These are phyloP conservation scores for Galerucella pusilla DNA, from an alignment of 2,888 invertebrate species.

Conservation along the genomic window DNA sequence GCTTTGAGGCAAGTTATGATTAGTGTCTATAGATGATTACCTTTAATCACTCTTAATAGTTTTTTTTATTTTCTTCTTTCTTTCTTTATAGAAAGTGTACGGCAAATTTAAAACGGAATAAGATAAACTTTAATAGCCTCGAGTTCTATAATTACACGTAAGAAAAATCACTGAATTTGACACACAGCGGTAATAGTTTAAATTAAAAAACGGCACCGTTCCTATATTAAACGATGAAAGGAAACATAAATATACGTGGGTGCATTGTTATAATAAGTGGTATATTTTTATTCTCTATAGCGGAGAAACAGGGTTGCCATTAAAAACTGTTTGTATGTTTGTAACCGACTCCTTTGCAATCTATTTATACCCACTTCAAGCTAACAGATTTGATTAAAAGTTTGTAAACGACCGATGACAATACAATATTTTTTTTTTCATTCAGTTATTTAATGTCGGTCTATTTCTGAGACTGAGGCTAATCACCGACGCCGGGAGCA, in stretches of 20 bases:
- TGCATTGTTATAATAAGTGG: not conserved
- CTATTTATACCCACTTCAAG: too few species aligned
- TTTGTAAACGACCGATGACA: too few species aligned
- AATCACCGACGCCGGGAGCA: too few species aligned
- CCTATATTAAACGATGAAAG: not conserved
- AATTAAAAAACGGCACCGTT: not conserved
- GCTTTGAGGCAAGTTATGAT: too few species aligned
- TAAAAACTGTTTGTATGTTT: too few species aligned
- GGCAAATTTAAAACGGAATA: not conserved
- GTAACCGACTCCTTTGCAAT: too few species aligned
- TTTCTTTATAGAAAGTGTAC: not conserved
- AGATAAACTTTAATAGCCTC: slow-evolving; percentile 1
- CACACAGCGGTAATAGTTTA: not conserved
- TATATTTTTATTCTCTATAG: too few species aligned
- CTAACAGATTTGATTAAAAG: too few species aligned
- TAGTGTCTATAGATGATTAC: not conserved
- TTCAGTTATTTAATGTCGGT: too few species aligned
- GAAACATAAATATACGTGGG: slow-evolving; percentile 3
- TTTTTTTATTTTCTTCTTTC: not conserved
- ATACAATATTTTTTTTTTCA: too few species aligned
- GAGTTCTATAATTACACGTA: not conserved
- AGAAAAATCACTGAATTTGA: slow-evolving; percentile 8
- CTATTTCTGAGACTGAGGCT: too few species aligned
- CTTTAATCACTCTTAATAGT: not conserved
- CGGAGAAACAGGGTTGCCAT: too few species aligned